A percentile compares a stretch with the other conserved stretches of the same genome.
phyloP scores from a whole-genome alignment of 2,888 invertebrate species.

The Lagria hirta region DNA sequence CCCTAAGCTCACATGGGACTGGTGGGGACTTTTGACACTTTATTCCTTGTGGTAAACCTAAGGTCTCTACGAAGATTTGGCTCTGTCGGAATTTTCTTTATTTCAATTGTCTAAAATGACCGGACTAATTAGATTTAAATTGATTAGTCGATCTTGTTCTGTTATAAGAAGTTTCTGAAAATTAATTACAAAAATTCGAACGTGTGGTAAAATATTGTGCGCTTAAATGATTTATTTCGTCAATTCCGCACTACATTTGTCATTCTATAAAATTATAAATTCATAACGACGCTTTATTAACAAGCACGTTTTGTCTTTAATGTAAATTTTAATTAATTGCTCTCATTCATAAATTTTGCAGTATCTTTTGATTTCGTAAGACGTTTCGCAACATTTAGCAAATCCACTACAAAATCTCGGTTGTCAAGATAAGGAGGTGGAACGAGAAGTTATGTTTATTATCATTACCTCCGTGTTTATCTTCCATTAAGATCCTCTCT shows the following conservation, averaged over 20 bases:
- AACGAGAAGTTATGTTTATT: conserved; percentile 35
- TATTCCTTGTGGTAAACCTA: too few relatives aligned
- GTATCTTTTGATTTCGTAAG: conserved; percentile 1
- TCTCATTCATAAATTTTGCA: not conserved
- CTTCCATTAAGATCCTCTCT: conserved; percentile 43
- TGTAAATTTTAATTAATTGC: conserved; percentile 11
- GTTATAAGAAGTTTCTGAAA: too few relatives aligned
- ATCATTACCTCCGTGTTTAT: conserved; percentile 42
- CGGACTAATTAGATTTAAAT: too few relatives aligned
- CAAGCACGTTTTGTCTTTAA: conserved; percentile 10
- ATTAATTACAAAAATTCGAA: too few relatives aligned
- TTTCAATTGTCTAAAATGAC: too few relatives aligned
- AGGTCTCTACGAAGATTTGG: too few relatives aligned
- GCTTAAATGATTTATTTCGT: conserved; percentile 24
- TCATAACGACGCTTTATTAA: conserved; percentile 21
- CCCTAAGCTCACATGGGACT: too few relatives aligned
- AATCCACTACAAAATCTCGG: conserved; percentile 4
- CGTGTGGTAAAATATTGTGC: too few relatives aligned
- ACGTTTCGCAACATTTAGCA: conserved; percentile 4
- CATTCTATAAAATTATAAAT: conserved; percentile 23
- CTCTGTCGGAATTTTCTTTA: too few relatives aligned
- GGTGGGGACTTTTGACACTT: too few relatives aligned
- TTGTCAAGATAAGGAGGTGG: conserved; percentile 8
- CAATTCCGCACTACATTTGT: conserved; percentile 16
- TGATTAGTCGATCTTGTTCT: too few relatives aligned